Base-by-base conservation (phyloP, 2,797 vertebrate species). In the Sebastolobus altivelis region DNA sequence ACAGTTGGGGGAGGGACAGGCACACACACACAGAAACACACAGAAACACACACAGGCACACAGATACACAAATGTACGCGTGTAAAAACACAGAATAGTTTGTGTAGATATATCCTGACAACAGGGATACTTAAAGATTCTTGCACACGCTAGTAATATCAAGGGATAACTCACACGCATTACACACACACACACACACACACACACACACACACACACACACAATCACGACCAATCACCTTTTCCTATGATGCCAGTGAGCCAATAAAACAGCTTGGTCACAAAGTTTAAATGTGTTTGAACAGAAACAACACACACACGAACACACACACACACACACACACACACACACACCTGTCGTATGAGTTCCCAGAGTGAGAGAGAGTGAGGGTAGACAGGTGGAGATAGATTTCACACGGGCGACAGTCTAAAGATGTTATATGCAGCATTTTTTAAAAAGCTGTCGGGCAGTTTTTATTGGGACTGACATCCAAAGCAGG, bases 271-370 rank as follows among this genome's bases (percentile, higher is more conserved):
- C 59, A 46, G 56, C 43, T 25, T 37, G 27, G 61, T 75, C 71
- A n/a, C 65, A 52, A 71, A 60, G 27, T 81, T 82, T 73, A 49
- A 65, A 77, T 11, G 8, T 65, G 55, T 82, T 88, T 84, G 60
- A 83, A 86, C 4, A 75, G 63, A 81, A 72, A 79, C 61, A 80
- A 69, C 25, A 25, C 25, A 25, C 25, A 25, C 35, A 43, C 72
- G 65, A 33, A 70, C 20, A 58, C 63, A 68, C 37, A 72, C 52
- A 13, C 54, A 56, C n/a, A 65, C 40, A 72, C 22, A 60, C 65
- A 70, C 40, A 69, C 54, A 20, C 58, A 61, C 22, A 55, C 65
- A 70, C n/a, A 73, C 55, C 9, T 60, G 31, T 43, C 5, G 4
- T 40, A 13, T 37, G 6, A 68, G 29, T 16, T 71, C 46, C 9